Percentiles rank a stretch among this genome's conserved stretches.
phyloP scores from a whole-genome alignment of 1,140 invertebrate species.

The Pseudomyrmex sp. region DNA sequence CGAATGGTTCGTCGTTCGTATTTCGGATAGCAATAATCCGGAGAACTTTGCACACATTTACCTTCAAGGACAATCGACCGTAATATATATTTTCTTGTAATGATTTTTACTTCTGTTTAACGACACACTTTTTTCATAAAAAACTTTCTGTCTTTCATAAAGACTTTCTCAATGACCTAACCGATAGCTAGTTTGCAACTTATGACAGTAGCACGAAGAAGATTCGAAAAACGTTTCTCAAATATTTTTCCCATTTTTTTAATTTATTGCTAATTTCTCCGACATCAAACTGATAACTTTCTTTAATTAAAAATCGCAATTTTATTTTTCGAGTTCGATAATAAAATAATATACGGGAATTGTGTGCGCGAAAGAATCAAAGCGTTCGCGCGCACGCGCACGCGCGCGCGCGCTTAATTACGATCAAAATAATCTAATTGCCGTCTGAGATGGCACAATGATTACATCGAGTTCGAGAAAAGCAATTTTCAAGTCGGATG shows the following conservation, averaged over 20 bases:
- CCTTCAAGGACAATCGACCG: slow-evolving; percentile 27
- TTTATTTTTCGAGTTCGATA: background rate
- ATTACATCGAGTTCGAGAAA: background rate
- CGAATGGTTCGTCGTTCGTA: slow-evolving; percentile 20
- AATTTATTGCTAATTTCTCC: background rate
- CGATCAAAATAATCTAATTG: slow-evolving; percentile 26
- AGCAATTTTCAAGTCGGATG: slow-evolving; percentile 24
- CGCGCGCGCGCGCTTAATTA: background rate
- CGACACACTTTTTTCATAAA: background rate
- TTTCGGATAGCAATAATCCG: slow-evolving; percentile 25
- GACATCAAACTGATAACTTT: background rate
- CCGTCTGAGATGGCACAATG: background rate
- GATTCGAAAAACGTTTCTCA: too few relatives aligned
- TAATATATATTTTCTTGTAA: background rate
- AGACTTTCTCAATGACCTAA: background rate
- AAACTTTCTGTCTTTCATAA: background rate
- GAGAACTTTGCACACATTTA: background rate
- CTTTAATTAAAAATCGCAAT: background rate
- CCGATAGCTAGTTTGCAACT: background rate
- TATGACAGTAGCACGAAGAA: too few relatives aligned
- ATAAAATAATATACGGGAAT: slow-evolving; percentile 13
- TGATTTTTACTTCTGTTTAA: slow-evolving; percentile 12
- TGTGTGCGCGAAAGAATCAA: background rate
- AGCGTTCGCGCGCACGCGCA: too few relatives aligned
- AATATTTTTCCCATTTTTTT: background rate